Conservation (phyloP, 1,140 invertebrate species). For the Hirudo medicinalis region DNA sequence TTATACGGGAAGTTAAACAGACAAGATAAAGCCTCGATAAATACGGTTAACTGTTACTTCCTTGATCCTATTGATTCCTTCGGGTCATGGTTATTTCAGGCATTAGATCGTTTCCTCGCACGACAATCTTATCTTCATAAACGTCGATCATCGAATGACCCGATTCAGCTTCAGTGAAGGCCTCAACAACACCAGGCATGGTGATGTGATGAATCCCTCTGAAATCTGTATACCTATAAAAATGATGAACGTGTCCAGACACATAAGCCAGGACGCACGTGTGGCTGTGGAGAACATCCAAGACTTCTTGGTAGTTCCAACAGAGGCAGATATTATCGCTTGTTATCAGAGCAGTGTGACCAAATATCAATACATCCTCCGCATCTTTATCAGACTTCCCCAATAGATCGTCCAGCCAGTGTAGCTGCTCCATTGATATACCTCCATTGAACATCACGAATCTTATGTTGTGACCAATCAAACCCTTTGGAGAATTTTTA, state of each 20-base stretch:
- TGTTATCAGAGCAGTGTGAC: constrained; percentile 17
- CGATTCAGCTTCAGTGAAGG: constrained; percentile 21
- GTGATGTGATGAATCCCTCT: constrained; percentile 29
- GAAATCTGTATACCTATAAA: constrained; percentile 25
- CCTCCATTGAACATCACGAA: constrained; percentile 39
- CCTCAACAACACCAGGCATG: constrained; percentile 28
- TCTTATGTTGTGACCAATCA: constrained; percentile 28
- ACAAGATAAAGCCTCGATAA: no score
- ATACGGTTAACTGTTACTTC: no score
- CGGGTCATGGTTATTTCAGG: no score
- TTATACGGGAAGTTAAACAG: no score
- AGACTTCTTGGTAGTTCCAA: constrained; percentile 29
- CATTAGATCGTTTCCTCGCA: not conserved
- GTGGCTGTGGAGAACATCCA: constrained; percentile 26
- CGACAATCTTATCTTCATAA: constrained; percentile 21
- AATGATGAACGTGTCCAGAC: constrained; percentile 27
- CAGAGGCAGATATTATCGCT: constrained; percentile 24
- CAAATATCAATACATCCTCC: constrained; percentile 12
- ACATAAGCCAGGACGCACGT: constrained; percentile 28
- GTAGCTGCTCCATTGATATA: constrained; percentile 31
- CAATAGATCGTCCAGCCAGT: constrained; percentile 30
- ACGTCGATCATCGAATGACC: constrained; percentile 26
- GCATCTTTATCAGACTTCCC: constrained; percentile 7
- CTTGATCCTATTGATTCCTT: no score
- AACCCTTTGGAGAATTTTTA: constrained; percentile 30